Evolutionary conservation across 2,797 vertebrate genomes (phyloP).

Genomic region (Gobionotothen gibberifrons): DNA sequence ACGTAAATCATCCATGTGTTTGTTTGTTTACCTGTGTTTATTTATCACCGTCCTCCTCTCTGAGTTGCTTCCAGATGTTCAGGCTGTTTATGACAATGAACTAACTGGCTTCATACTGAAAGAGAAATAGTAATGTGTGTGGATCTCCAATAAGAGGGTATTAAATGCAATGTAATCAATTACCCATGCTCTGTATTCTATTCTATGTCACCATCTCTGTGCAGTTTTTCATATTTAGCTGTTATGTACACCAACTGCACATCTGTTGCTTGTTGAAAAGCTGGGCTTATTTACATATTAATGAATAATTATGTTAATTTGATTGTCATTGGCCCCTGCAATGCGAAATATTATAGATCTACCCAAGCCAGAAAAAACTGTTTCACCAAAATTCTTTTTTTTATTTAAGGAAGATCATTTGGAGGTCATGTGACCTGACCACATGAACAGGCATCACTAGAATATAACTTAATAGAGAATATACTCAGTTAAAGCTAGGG

Average conservation of each 20-base stretch:
- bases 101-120: conserved; percentile 34
- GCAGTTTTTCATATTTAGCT: conserved; percentile 70
- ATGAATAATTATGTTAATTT: conserved; percentile 88
- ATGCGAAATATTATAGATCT: conserved; percentile 74
- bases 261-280: conserved; percentile 85
- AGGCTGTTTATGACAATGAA: conserved; percentile 11
- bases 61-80: conserved; percentile 21
- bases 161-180: conserved; percentile 53
- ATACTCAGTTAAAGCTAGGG: too few species aligned
- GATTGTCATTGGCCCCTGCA: conserved; percentile 71
- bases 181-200: conserved; percentile 27
- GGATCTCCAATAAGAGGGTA: conserved; percentile 27
- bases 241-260: conserved; percentile 75
- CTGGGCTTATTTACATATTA: conserved; percentile 85
- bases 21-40: conserved; percentile 45
- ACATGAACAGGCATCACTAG: conserved; percentile 8
- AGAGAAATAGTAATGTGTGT: conserved; percentile 39
- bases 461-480: not conserved
- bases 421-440: not conserved
- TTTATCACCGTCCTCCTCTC: conserved; percentile 4
- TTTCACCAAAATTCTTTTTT: conserved; percentile 39
- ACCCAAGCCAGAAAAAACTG: conserved; percentile 46
- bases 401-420: conserved; percentile 29
- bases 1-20: conserved; percentile 6
- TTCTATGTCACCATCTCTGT: conserved; percentile 35